Base-by-base conservation (phyloP, 2,113 vertebrate species). In the Callipepla squamata region DNA sequence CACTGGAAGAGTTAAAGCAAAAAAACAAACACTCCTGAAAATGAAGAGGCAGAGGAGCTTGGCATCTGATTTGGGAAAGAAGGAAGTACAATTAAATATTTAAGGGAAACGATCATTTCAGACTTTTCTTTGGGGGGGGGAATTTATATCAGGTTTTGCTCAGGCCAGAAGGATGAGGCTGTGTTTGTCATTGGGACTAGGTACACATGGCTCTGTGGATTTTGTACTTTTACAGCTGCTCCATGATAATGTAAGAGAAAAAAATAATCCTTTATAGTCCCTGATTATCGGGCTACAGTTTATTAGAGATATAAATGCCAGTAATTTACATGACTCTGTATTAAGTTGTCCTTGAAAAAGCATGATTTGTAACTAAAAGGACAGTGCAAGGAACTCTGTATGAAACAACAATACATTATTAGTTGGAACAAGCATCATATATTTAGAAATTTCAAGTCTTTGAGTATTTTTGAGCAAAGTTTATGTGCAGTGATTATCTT, bases 201-300 rank as follows among this genome's bases (percentile, higher is more conserved):
- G 94, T 96, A 96, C 96, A 96, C 77, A 92, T 0, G 1, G 93
- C 85, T 93, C 96, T 89, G 86, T 98, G 98, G 98, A 98, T 98
- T 98, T 98, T 98, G 98, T 98, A 97, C 98, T 97, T 97, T 96
- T 97, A 97, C 13, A 26, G 93, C 97, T 96, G 85, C 74, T 89
- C 96, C 95, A 92, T 95, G 96, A 98, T 98, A 97, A 97, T 69
- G 69, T 85, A 96, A 96, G 95, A 94, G 96, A 95, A 97, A 98
- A 51, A 98, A 97, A 94, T 91, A 97, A 97, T 98, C 92, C 91
- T 98, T 98, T 98, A 98, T 94, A 94, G 95, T 95, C 89, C 63
- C 32, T 85, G 91, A 97, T 98, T 97, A 98, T 97, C 96, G 55
- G 91, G 80, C 96, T 97, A 91, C 96, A 95, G 95, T 93, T 98